Base-by-base conservation (phyloP, 2,113 vertebrate genomes). In the Tyto alba region DNA sequence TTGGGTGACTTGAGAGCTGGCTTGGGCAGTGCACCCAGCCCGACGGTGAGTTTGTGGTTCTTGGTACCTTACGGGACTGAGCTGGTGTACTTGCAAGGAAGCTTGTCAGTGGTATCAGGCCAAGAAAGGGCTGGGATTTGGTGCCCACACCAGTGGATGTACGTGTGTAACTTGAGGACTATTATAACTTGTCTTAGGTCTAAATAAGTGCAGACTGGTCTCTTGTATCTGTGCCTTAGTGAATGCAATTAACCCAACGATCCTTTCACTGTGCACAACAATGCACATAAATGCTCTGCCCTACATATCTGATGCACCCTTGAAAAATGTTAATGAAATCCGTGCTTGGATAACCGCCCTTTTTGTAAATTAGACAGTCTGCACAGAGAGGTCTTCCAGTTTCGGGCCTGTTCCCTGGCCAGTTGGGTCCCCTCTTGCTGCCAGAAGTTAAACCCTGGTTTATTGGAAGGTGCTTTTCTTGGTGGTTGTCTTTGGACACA, bases 271-370 rank as follows among this genome's bases (percentile, higher is more conserved):
- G 3, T 40, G 56, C 55, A 45, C 80, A 92, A 72, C 79, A 83
- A 53, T 29, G 48, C 78, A 55, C 59, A 74, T 41, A 47, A 88
- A 50, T 66, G 55, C 57, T 89, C 66, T 85, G 63, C 66, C 47
- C 52, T 72, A 22, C 0, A 4, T 29, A 45, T 85, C 62, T 79
- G 66, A 75, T 83, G 93, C 0, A 15, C 89, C 88, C 68, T 89
- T 95, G 80, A 92, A 64, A 86, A 91, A 92, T 47, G 77, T 64
- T 63, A 93, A 71, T 94, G 91, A 90, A 83, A 79, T 82, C 86
- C 68, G 87, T 79, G 60, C 53, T 95, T 68, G 55, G 93, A 78
- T 90, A 90, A 60, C n/a, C 0, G 0, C 56, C 71, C 74, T 94
- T 94, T 80, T 83, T 13, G 8, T 71, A 56, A 86, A 59, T 47